Evolutionary conservation across 1,140 invertebrate genomes (phyloP).

Genomic region (Pogonomyrmex californicus): DNA sequence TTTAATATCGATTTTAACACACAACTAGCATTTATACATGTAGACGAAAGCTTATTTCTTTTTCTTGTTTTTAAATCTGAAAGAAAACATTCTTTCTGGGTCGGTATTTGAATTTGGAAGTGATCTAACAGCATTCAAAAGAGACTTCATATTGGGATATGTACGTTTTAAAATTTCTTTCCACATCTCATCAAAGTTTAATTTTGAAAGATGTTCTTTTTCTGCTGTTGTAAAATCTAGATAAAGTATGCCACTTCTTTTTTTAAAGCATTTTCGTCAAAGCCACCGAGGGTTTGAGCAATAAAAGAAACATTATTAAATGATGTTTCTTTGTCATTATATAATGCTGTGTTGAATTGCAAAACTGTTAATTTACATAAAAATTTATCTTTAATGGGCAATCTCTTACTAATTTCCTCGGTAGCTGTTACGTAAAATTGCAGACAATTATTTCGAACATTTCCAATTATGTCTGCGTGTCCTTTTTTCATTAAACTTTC

Average conservation of each 20-base stretch:
- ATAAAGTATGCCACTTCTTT: background rate
- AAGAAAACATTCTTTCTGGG: background rate
- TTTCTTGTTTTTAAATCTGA: conserved; percentile 14
- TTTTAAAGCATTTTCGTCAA: background rate
- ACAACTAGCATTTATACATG: background rate
- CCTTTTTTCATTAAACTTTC: background rate
- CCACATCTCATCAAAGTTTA: conserved; percentile 18
- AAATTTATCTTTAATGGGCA: background rate
- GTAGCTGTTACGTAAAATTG: conserved; percentile 15
- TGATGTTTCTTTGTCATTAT: background rate
- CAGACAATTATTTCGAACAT: background rate
- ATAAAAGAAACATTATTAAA: background rate
- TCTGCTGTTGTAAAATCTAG: background rate
- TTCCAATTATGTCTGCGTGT: background rate
- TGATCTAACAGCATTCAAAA: conserved; percentile 3
- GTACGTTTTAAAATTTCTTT: background rate
- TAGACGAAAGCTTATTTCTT: conserved; percentile 9
- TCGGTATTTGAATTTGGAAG: background rate
- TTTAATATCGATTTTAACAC: conserved; percentile 4
- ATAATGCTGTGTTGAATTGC: background rate
- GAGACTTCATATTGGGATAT: background rate
- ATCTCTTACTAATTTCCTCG: background rate
- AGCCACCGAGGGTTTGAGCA: background rate
- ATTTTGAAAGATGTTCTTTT: background rate
- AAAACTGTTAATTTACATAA: background rate